Percentiles rank a stretch among this genome's conserved stretches.
phyloP scores from a whole-genome alignment of 2,888 invertebrate species.

The Noctua fimbriata region DNA sequence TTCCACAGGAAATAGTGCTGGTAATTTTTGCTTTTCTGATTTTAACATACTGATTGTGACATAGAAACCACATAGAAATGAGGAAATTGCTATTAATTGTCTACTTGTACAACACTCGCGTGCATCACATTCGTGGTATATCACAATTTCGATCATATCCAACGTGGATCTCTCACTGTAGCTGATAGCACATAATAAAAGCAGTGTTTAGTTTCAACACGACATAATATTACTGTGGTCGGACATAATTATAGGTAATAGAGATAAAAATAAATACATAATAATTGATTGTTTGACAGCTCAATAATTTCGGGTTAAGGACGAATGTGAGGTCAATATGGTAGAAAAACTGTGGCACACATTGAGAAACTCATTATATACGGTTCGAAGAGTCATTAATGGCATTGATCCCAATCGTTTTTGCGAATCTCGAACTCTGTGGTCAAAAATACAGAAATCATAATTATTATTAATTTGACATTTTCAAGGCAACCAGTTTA shows the following conservation, averaged over 20 bases:
- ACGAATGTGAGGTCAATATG: constrained; percentile 11
- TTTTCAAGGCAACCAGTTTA: background rate
- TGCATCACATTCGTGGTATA: constrained; percentile 42
- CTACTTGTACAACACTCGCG: constrained; percentile 17
- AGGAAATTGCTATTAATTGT: constrained; percentile 32
- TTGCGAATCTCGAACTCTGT: background rate
- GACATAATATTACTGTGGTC: constrained; percentile 1
- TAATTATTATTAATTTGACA: background rate
- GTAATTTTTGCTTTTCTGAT: constrained; percentile 4
- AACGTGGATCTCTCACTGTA: constrained; percentile 3
- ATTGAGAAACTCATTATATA: background rate
- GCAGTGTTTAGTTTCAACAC: constrained; percentile 16
- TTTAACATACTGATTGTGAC: background rate
- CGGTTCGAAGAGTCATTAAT: constrained; percentile 10
- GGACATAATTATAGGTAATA: constrained; percentile 1
- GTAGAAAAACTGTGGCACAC: constrained; percentile 7
- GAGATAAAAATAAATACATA: constrained; percentile 10
- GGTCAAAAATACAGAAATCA: background rate
- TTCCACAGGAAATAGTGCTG: background rate
- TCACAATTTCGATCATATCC: constrained; percentile 31
- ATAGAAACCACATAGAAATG: background rate
- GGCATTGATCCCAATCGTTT: background rate
- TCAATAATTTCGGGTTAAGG: constrained; percentile 35
- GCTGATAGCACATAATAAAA: constrained; percentile 15
- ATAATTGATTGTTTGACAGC: constrained; percentile 27